phyloP scores from a whole-genome alignment of 2,113 vertebrate genomes.

The Thymallus thymallus region DNA sequence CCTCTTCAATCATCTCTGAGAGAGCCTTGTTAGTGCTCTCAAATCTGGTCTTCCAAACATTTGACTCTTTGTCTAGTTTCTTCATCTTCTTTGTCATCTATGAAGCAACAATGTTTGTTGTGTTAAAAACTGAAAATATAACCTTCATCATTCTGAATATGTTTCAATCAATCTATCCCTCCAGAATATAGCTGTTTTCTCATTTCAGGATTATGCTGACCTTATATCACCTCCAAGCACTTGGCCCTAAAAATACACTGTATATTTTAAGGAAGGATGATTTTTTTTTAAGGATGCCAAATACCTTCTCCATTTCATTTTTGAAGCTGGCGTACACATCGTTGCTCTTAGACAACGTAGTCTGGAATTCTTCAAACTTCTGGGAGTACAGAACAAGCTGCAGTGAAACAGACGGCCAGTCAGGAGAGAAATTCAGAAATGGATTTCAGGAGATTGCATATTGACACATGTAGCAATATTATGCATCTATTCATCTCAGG shows the following conservation, averaged over 20 bases:
- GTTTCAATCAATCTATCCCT: neutral
- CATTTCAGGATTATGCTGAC: neutral
- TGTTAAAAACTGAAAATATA: slow-evolving; percentile 1
- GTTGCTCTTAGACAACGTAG: slow-evolving; percentile 92
- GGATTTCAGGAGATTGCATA: neutral
- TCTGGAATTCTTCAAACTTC: slow-evolving; percentile 98
- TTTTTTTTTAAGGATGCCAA: slow-evolving; percentile 39
- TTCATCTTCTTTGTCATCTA: slow-evolving; percentile 97
- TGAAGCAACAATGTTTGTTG: neutral
- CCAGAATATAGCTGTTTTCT: neutral
- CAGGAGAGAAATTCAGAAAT: neutral
- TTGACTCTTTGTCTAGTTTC: slow-evolving; percentile 91
- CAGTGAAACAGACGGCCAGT: neutral
- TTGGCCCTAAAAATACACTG: neutral
- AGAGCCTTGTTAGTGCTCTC: slow-evolving; percentile 96
- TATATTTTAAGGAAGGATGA: no score
- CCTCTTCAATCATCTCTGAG: slow-evolving; percentile 93
- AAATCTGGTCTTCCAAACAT: slow-evolving; percentile 90
- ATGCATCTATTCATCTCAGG: no score
- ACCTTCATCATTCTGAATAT: neutral
- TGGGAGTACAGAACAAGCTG: slow-evolving; percentile 91
- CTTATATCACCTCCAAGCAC: neutral
- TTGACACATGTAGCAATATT: no score
- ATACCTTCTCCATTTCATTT: slow-evolving; percentile 95
- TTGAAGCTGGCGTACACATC: slow-evolving; percentile 92